Evolutionary conservation across 2,888 invertebrate species (phyloP), one percentile per base, ranked within the genome.

Genomic region (Nephrotoma guestfalica): DNA sequence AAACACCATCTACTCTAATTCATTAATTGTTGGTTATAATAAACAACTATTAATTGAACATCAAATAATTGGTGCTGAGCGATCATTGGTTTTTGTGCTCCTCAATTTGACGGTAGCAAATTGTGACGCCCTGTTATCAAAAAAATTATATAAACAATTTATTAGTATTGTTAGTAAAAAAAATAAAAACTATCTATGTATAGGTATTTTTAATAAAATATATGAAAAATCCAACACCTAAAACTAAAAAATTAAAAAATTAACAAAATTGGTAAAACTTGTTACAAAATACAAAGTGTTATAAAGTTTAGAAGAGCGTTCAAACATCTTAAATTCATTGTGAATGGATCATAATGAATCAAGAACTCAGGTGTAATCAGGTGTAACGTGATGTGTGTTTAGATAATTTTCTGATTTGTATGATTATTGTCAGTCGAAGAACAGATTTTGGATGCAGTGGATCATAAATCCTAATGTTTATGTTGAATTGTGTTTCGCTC

Each of bases 81-180:
- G 94, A 92, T 97, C 96, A 92, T 96, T 96, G 90, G 96, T 96
- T 93, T 96, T 95, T 90, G 96, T 95, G 93, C 96, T 96, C 91
- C 96, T 94, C 91, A 97, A 94, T 93, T 97, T 97, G 91, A 97
- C 96, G 88, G 97, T 97, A 87, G 97, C 96, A 91, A 97, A 97
- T 91, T 96, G 95, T 91, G 96, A 96, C 90, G 95, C 94, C 93
- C 96, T 97, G 95, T 9, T 43, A 1, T 2, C 11, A 18, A 18
- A 83, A 83, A 30, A 45, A 85, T 15, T 15, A 18, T 42, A 85
- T 43, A 42, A 42, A 85, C 85, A 85, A 85, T 85, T 15, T 41
- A 51, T 51, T 51, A 83, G 40, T 83, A 40, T 41, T 85, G 41
- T 85, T 42, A 85, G 84, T 42, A 85, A 41, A 85, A n/a, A 71